A percentile compares a stretch with the other conserved stretches of the same genome.
Evolutionary conservation across 1,140 invertebrate species (phyloP).

Genomic region (Polypedilum pembai): DNA sequence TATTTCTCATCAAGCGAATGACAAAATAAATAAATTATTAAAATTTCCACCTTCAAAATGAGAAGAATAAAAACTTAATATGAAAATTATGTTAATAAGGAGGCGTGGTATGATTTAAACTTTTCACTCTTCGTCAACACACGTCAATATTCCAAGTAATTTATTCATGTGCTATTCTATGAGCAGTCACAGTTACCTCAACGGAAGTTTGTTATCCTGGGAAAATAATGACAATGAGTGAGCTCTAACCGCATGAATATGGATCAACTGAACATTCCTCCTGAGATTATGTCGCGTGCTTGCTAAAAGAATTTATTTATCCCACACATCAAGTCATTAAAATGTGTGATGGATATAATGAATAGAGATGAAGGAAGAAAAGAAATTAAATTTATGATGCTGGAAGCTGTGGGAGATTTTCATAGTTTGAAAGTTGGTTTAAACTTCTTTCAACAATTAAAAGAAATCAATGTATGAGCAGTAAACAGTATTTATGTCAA

Average conservation of each 20-base stretch:
- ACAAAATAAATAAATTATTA: too few species aligned
- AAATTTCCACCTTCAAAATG: not conserved
- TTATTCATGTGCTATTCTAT: not conserved
- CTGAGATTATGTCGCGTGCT: constrained; percentile 20
- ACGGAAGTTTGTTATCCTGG: not conserved
- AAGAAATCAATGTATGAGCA: too few species aligned
- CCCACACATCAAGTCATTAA: constrained; percentile 8
- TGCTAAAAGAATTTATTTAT: constrained; percentile 11
- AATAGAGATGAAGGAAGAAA: not conserved
- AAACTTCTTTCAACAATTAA: too few species aligned
- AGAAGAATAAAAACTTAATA: constrained; percentile 8
- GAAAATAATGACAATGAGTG: not conserved
- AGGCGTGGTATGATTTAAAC: not conserved
- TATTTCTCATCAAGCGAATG: too few species aligned
- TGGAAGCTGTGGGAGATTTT: not conserved
- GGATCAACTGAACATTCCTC: constrained; percentile 19
- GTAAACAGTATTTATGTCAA: not conserved
- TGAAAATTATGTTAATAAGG: constrained; percentile 25
- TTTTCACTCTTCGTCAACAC: not conserved
- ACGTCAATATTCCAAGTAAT: constrained; percentile 9
- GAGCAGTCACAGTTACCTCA: not conserved
- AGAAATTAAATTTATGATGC: constrained; percentile 10
- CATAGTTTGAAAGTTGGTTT: not conserved
- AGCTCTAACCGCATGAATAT: constrained; percentile 2
- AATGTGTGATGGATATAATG: not conserved